These are phyloP conservation scores for Chrysomela aeneicollis DNA, from an alignment of 2,888 invertebrate species.

Conservation along the genomic window DNA sequence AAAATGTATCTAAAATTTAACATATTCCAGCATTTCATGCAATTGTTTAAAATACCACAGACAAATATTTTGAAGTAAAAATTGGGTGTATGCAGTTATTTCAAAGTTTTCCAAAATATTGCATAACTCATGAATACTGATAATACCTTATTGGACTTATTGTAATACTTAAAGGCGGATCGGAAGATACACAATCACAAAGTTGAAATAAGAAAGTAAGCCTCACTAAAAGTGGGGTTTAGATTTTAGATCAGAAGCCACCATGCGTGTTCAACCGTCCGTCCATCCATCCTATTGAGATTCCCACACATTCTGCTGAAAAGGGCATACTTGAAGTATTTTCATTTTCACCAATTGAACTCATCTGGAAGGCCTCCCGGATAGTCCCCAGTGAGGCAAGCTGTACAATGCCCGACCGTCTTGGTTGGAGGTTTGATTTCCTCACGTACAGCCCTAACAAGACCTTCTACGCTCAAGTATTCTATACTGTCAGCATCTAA, in stretches of 20 bases:
- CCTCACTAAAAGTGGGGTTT: no score
- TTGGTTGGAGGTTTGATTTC: conserved; percentile 73
- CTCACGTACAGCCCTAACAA: conserved; percentile 85
- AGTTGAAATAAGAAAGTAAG: no score
- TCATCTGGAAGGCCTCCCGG: conserved; percentile 78
- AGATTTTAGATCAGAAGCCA: no score
- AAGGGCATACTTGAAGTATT: no score
- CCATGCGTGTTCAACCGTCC: no score
- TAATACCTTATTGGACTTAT: not conserved
- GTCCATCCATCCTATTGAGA: no score
- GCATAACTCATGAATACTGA: not conserved
- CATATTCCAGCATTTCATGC: not conserved
- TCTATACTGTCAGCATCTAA: conserved; percentile 91
- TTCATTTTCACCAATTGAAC: conserved; percentile 65
- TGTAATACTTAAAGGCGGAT: no score
- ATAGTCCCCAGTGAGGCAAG: conserved; percentile 94
- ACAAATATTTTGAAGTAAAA: no score
- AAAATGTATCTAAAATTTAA: no score
- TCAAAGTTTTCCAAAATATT: not conserved
- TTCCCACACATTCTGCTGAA: no score
- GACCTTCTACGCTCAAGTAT: conserved; percentile 92
- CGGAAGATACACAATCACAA: no score
- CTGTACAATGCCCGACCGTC: conserved; percentile 89
- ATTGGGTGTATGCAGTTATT: not conserved
- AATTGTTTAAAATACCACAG: not conserved